phyloP scores from a whole-genome alignment of 2,888 invertebrate genomes.

The Cerceris rybyensis region DNA sequence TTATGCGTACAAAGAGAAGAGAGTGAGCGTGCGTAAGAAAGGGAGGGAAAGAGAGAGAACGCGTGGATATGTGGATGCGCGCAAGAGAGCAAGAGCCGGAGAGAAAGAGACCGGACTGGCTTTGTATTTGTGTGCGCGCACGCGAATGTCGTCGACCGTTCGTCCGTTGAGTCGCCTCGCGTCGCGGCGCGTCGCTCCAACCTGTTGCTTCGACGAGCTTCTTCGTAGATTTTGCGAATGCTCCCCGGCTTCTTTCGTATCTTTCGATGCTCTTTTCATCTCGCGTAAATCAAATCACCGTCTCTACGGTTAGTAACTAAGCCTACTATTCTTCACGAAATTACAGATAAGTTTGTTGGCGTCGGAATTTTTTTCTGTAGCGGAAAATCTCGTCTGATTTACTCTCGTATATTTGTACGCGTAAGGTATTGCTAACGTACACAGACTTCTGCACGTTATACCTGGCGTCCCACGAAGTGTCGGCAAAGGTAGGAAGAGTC shows the following conservation, averaged over 20 bases:
- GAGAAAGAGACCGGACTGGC: slow-evolving; percentile 2
- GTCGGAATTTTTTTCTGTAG: not conserved
- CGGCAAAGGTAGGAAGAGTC: no score
- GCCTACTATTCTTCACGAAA: not conserved
- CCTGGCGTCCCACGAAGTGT: no score
- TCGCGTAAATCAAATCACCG: not conserved
- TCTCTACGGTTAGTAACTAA: slow-evolving; percentile 8
- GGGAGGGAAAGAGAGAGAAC: not conserved
- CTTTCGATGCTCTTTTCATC: not conserved
- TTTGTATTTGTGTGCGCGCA: slow-evolving; percentile 36
- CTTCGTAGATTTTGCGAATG: slow-evolving; percentile 25
- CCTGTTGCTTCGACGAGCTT: slow-evolving; percentile 60
- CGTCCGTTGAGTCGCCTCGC: slow-evolving; percentile 48
- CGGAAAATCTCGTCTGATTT: no score
- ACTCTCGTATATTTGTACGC: no score
- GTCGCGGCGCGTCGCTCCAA: slow-evolving; percentile 59
- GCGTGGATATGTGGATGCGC: slow-evolving; percentile 11
- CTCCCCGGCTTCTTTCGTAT: not conserved
- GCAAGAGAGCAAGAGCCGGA: slow-evolving; percentile 15
- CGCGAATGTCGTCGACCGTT: slow-evolving; percentile 65
- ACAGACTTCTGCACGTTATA: no score
- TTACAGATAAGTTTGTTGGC: not conserved
- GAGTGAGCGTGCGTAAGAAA: not conserved
- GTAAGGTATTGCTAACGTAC: no score
- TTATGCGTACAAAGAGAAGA: not conserved